Evolutionary conservation across 2,797 vertebrate genomes (phyloP).

Genomic region (Pseudotriccus pelzelni): DNA sequence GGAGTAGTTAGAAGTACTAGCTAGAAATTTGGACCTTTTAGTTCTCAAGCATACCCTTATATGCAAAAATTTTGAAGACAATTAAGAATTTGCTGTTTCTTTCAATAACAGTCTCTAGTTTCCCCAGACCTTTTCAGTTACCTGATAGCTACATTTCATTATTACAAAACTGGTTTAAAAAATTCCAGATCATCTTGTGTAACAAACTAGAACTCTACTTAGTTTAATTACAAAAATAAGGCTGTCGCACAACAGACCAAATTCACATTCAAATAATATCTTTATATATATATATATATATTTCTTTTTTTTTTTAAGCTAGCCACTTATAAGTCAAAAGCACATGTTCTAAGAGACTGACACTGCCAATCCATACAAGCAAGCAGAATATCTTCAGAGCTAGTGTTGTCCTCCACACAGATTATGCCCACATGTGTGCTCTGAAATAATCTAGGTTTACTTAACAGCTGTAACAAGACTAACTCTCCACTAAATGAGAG

Average conservation of each 20-base stretch:
- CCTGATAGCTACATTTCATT: neutral
- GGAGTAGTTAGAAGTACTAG: neutral
- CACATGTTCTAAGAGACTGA: neutral
- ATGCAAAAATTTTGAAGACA: neutral
- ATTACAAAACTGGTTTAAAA: constrained; percentile 35
- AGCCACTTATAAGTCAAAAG: neutral
- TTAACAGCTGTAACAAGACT: neutral
- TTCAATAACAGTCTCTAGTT: neutral
- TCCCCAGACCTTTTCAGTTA: neutral
- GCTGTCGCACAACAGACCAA: neutral
- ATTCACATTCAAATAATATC: neutral
- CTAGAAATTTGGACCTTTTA: neutral
- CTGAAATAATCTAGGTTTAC: neutral
- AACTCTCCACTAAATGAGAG: neutral
- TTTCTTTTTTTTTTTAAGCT: neutral
- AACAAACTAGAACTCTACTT: constrained; percentile 49
- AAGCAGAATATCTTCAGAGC: neutral
- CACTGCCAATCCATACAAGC: neutral
- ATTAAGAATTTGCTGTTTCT: neutral
- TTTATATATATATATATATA: neutral
- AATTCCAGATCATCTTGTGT: neutral
- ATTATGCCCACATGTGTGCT: neutral
- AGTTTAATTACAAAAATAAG: constrained; percentile 58
- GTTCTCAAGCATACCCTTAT: neutral
- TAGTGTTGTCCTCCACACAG: neutral